Base-by-base conservation (phyloP, 2,113 vertebrate genomes). In the Pitta sordida region DNA sequence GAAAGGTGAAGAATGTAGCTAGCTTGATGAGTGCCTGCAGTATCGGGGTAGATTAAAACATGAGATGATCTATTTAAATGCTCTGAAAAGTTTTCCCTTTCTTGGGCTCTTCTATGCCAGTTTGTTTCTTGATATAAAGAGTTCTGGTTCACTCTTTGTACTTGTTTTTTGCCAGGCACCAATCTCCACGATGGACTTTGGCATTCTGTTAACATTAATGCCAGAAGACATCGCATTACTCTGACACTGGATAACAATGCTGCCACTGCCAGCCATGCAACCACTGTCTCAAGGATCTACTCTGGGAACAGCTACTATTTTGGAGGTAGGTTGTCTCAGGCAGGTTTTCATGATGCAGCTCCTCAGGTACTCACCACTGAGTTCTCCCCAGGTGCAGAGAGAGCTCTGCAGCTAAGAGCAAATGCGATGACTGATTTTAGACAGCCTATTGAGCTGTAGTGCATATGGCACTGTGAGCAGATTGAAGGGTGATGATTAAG, bases 141-240 rank as follows among this genome's bases (percentile, higher is more conserved):
- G 7, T n/a, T n/a, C n/a, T n/a, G n/a, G 64, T 88, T 86, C 48
- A 90, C 39, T 30, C 32, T 86, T 56, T 14, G 17, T 94, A 30
- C 69, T 32, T 89, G 15, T 88, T 77, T 82, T 62, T 90, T 94
- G 90, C 64, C 85, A 99, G 99, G 98, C 88, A 98, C 97, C 75
- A 95, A 80, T 76, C 98, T 99, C 81, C 98, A 98, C 4, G 99
- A 99, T 11, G 99, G 99, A 8, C 96, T 99, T 76, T 99, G 99
- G 99, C 99, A 99, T 96, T 97, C 98, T 0, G 98, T 99, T 68
- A 98, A 96, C 91, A 97, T 99, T 80, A 98, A 97, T 11, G 97
- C 98, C n/a, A 98, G 98, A 88, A 98, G 98, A 74, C 98, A 98
- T 37, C 98, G 98, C 68, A 97, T 99, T 86, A 97, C 97, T 27